Evolutionary conservation across 2,888 invertebrate species (phyloP).

Genomic region (Tipula vernalis): DNA sequence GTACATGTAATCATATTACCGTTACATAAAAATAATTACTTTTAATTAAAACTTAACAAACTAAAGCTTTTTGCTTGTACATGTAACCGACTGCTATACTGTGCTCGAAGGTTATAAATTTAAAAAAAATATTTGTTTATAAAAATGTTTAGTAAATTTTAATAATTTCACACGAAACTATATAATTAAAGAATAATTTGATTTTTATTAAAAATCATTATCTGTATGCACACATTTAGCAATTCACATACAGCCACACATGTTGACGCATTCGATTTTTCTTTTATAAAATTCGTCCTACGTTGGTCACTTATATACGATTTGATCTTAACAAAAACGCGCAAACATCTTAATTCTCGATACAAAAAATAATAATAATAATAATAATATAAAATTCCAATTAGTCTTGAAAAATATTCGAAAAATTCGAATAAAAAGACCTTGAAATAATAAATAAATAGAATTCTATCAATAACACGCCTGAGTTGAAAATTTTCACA

Average conservation of each 20-base stretch:
- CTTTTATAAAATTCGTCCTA: not conserved
- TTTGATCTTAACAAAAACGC: not conserved
- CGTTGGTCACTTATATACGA: not conserved
- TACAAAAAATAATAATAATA: not conserved
- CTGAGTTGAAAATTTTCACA: not conserved
- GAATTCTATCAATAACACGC: not conserved
- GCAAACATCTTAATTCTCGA: not conserved
- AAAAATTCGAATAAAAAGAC: not conserved
- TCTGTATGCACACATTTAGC: not conserved
- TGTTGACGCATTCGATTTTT: not conserved
- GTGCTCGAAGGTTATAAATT: not conserved
- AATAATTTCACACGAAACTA: not conserved
- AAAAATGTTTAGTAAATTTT: not conserved
- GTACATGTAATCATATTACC: not conserved
- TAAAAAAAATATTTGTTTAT: not conserved
- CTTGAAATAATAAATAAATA: not conserved
- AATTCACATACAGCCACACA: not conserved
- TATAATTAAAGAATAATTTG: not conserved
- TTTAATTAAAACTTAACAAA: not conserved
- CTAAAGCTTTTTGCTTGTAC: not conserved
- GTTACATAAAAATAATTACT: not conserved
- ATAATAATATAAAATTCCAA: not conserved
- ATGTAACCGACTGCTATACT: not conserved
- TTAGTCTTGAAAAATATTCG: not conserved
- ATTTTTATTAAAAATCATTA: not conserved